Evolutionary conservation across 2,888 invertebrate genomes (phyloP).

Genomic region (Netelia virgata): DNA sequence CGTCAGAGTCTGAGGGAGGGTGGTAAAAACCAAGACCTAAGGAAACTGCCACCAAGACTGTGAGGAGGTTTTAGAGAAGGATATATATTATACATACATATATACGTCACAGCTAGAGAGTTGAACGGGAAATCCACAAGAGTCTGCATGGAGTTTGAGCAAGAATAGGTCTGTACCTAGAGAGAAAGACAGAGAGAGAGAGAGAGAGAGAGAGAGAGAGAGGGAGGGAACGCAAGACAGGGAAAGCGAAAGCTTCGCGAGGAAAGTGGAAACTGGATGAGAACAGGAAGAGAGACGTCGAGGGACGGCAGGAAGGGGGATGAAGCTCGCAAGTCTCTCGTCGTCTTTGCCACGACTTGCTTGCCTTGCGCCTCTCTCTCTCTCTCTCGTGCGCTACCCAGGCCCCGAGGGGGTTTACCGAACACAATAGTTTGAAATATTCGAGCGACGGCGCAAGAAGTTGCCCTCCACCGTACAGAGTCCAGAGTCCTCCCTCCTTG

Average conservation of each 20-base stretch:
- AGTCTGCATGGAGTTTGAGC: conserved; percentile 53
- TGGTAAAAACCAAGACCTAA: conserved; percentile 55
- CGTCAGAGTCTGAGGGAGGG: conserved; percentile 16
- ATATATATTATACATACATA: conserved; percentile 4
- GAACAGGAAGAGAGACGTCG: conserved; percentile 50
- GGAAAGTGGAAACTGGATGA: conserved; percentile 65
- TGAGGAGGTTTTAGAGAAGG: conserved; percentile 27
- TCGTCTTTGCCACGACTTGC: conserved; percentile 54
- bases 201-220: conserved; percentile 10
- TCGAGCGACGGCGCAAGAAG: conserved; percentile 81
- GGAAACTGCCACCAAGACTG: conserved; percentile 58
- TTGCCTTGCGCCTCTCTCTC: conserved; percentile 48
- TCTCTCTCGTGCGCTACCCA: conserved; percentile 73
- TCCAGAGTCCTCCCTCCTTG: conserved; percentile 21
- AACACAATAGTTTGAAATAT: conserved; percentile 85
- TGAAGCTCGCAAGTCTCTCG: conserved; percentile 51
- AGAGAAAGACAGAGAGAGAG: not conserved
- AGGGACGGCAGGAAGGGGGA: conserved; percentile 47
- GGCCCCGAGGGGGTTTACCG: conserved; percentile 82
- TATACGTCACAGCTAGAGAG: conserved; percentile 34
- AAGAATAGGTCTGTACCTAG: conserved; percentile 26
- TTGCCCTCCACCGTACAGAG: conserved; percentile 75
- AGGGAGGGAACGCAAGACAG: conserved; percentile 7
- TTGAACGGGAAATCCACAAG: conserved; percentile 57
- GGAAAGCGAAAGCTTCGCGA: conserved; percentile 60